Percentiles rank a stretch among this genome's conserved stretches.
Evolutionary conservation across 2,797 vertebrate species (phyloP).

Genomic region (Hemibagrus guttatus): DNA sequence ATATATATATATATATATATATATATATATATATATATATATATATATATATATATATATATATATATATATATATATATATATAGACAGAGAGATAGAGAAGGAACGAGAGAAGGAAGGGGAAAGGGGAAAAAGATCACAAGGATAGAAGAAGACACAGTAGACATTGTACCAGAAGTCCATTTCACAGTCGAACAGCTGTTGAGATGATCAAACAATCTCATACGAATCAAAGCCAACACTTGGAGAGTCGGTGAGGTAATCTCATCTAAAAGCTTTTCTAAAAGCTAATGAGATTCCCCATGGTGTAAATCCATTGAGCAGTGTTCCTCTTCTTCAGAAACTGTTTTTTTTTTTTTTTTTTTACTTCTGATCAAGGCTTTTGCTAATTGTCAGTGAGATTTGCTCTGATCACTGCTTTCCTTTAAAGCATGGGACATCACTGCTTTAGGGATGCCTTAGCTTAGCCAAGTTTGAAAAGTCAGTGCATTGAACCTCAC

Average conservation of each 20-base stretch:
- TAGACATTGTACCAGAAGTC: constrained; percentile 11
- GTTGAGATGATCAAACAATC: constrained; percentile 63
- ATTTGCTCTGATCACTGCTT: constrained; percentile 65
- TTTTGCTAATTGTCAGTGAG: constrained; percentile 65
- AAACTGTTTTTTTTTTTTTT: constrained; percentile 71
- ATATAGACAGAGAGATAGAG: constrained; percentile 57
- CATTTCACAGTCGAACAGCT: background rate
- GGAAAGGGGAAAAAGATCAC: constrained; percentile 43
- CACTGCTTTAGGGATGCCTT: constrained; percentile 45
- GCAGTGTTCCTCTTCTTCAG: constrained; percentile 65
- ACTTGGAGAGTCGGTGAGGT: constrained; percentile 47
- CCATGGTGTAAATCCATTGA: constrained; percentile 46
- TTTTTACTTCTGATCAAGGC: constrained; percentile 71
- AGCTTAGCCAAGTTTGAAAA: constrained; percentile 41
- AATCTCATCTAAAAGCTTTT: constrained; percentile 4
- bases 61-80: constrained; percentile 17
- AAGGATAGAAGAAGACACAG: constrained; percentile 3
- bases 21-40: constrained; percentile 35
- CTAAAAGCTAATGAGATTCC: constrained; percentile 57
- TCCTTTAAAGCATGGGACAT: constrained; percentile 58
- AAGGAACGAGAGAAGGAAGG: constrained; percentile 45
- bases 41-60: constrained; percentile 34
- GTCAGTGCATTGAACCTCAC: background rate
- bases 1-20: constrained; percentile 17
- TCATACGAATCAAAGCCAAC: constrained; percentile 71